These are phyloP conservation scores for Taxidea taxus DNA, from an alignment of 2,113 vertebrate genomes.

Conservation along the genomic window DNA sequence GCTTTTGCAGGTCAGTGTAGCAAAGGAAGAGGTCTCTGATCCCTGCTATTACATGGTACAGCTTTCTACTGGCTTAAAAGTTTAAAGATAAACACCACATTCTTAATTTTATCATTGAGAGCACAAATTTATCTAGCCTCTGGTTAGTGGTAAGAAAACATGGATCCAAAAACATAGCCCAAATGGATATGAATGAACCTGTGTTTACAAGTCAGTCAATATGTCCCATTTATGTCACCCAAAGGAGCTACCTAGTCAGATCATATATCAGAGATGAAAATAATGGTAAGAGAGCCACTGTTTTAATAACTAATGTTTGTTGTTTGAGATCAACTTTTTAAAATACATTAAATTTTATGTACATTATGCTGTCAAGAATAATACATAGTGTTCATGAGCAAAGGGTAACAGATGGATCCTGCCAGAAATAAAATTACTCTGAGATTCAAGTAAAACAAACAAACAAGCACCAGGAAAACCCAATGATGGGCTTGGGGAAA, in stretches of 20 bases:
- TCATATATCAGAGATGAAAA: not conserved
- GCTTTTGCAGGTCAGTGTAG: not conserved
- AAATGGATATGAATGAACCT: not conserved
- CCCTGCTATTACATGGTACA: not conserved
- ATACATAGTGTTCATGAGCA: constrained; percentile 3
- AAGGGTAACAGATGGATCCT: not conserved
- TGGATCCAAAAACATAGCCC: not conserved
- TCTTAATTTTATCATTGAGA: not conserved
- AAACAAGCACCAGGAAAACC: not conserved
- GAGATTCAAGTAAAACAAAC: not conserved
- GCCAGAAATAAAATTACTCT: not conserved
- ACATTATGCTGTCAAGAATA: constrained; percentile 13
- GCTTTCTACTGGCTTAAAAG: not conserved
- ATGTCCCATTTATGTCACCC: not conserved
- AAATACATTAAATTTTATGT: not conserved
- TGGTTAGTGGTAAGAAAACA: not conserved
- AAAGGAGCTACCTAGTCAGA: not conserved
- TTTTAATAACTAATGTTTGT: not conserved
- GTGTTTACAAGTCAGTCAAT: not conserved
- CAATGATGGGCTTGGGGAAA: not conserved
- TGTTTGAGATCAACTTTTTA: not conserved
- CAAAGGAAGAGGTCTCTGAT: not conserved
- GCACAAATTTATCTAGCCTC: not conserved
- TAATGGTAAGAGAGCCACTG: not conserved
- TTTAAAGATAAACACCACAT: not conserved